These are phyloP conservation scores for Ptyas mucosa DNA, from an alignment of 2,113 vertebrate genomes.

Conservation along the genomic window DNA sequence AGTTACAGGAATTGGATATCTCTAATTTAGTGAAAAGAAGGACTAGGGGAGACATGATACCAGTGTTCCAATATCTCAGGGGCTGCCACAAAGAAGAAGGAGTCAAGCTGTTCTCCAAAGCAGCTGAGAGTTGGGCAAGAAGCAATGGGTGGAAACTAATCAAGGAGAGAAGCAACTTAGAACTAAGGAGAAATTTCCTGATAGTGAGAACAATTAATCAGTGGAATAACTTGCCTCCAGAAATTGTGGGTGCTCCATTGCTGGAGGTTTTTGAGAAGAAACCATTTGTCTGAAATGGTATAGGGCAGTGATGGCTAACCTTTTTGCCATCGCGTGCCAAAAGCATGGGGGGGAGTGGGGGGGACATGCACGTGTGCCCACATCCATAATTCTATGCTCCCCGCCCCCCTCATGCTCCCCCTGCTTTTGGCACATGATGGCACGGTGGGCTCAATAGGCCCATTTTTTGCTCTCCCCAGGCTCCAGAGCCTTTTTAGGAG, in stretches of 20 bases:
- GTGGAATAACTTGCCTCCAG: background rate
- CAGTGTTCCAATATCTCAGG: background rate
- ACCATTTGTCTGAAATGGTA: no score
- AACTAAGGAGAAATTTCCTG: background rate
- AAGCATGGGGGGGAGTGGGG: no score
- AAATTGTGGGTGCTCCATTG: background rate
- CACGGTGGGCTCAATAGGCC: no score
- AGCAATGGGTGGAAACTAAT: background rate
- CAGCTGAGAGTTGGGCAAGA: background rate
- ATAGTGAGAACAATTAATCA: background rate
- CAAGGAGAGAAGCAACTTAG: no score
- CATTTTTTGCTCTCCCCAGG: no score
- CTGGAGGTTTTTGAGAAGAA: background rate
- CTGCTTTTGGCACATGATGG: no score
- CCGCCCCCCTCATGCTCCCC: no score
- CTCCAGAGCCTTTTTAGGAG: no score
- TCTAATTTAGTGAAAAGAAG: background rate
- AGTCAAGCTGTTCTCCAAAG: background rate
- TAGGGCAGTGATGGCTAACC: no score
- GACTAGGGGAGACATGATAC: background rate
- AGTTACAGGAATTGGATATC: fast-evolving
- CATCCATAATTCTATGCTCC: no score
- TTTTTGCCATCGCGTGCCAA: no score
- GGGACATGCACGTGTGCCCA: no score
- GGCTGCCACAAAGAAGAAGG: background rate